These are phyloP conservation scores for Drosophila gaucha DNA, from an alignment of 2,888 invertebrate genomes.

Conservation along the genomic window DNA sequence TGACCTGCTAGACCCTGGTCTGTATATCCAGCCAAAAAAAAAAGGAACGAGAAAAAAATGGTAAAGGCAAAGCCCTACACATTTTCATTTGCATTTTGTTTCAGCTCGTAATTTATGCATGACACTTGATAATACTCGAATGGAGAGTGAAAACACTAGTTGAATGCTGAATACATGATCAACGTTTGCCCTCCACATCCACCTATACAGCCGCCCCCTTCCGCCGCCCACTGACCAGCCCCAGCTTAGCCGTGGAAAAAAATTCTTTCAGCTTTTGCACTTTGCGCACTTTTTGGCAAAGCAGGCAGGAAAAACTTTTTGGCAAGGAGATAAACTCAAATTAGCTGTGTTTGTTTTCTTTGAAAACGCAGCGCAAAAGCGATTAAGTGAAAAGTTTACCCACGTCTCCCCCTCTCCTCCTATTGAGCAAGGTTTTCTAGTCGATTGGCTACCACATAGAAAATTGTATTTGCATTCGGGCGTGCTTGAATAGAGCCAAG, in stretches of 20 bases:
- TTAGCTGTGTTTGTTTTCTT: slow-evolving; percentile 75
- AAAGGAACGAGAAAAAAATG: neutral
- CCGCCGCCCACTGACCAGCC: neutral
- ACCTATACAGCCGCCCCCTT: neutral
- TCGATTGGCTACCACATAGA: slow-evolving; percentile 65
- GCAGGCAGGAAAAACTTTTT: slow-evolving; percentile 45
- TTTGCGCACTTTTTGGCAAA: slow-evolving; percentile 45
- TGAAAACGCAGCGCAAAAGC: slow-evolving; percentile 69
- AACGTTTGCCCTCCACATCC: slow-evolving; percentile 17
- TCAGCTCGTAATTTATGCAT: slow-evolving; percentile 46
- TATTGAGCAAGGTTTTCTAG: slow-evolving; percentile 51
- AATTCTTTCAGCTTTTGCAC: slow-evolving; percentile 31
- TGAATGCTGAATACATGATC: slow-evolving; percentile 47
- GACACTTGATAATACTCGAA: slow-evolving; percentile 39
- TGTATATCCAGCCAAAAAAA: neutral
- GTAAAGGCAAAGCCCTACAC: neutral
- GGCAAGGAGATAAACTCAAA: slow-evolving; percentile 69
- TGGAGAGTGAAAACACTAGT: slow-evolving; percentile 41
- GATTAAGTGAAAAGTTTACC: slow-evolving; percentile 73
- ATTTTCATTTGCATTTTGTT: slow-evolving; percentile 36
- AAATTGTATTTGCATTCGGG: slow-evolving; percentile 72
- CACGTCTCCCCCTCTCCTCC: neutral
- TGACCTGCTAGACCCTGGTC: neutral
- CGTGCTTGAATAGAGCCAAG: neutral
- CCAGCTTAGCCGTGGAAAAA: slow-evolving; percentile 1